phyloP scores from a whole-genome alignment of 2,888 invertebrate species.

The Tipula lateralis region DNA sequence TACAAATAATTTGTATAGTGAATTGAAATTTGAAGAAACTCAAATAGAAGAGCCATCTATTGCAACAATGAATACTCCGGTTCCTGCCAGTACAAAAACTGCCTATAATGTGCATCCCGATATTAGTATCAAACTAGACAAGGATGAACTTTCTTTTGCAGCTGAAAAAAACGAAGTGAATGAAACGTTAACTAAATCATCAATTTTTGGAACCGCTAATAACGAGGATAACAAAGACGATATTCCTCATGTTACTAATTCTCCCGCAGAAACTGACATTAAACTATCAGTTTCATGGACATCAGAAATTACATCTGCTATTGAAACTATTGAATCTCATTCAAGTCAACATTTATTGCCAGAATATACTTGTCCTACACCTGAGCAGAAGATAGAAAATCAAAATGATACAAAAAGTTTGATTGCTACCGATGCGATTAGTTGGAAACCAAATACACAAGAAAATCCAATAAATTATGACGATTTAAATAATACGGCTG shows the following conservation, averaged over 20 bases:
- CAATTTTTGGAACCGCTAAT: background rate
- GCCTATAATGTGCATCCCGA: background rate
- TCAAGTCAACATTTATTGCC: background rate
- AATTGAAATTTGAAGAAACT: background rate
- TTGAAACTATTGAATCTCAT: background rate
- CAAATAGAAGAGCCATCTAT: background rate
- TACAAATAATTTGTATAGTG: background rate
- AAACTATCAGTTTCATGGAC: background rate
- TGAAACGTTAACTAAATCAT: background rate
- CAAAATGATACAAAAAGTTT: background rate
- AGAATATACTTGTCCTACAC: background rate
- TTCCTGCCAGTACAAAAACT: background rate
- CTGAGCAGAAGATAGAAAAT: background rate
- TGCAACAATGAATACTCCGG: background rate
- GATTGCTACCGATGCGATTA: background rate
- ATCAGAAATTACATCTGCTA: background rate
- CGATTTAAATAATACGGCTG: slow-evolving; percentile 20
- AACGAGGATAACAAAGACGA: background rate
- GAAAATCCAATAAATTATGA: background rate
- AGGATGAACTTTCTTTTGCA: background rate
- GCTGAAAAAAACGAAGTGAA: background rate
- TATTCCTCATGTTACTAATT: background rate
- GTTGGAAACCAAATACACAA: background rate
- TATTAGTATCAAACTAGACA: background rate
- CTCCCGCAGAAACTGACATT: background rate